These are phyloP conservation scores for Monomorium pharaonis DNA, from an alignment of 1,140 invertebrate genomes.

Conservation along the genomic window DNA sequence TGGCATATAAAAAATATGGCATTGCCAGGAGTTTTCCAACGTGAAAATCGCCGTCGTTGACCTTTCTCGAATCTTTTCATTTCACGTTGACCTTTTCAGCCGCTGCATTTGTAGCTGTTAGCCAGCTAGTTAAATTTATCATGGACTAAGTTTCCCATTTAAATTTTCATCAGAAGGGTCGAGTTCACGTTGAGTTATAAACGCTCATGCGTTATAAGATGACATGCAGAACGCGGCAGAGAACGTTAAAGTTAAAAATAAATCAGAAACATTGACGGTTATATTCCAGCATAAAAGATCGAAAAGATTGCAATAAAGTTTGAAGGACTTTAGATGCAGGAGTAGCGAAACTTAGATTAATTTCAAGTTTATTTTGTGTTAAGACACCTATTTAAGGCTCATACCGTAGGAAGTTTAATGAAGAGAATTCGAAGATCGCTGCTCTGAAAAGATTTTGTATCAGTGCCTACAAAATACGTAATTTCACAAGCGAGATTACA, in stretches of 20 bases:
- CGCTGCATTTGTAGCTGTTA: background rate
- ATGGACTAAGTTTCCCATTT: background rate
- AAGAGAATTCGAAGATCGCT: background rate
- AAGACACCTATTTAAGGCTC: background rate
- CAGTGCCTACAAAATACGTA: background rate
- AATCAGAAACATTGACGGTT: background rate
- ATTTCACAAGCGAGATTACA: background rate
- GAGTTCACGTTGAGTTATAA: background rate
- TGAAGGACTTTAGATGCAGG: no score
- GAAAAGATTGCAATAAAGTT: background rate
- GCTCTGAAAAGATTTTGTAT: background rate
- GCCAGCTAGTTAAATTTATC: background rate
- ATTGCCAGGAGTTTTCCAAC: background rate
- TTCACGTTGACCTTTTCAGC: background rate
- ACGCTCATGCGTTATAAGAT: background rate
- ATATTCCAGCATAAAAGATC: background rate
- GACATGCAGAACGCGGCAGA: background rate
- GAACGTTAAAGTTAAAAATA: background rate
- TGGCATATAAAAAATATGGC: background rate
- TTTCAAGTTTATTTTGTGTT: background rate
- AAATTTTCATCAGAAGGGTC: background rate
- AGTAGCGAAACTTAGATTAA: background rate
- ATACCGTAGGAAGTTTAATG: background rate
- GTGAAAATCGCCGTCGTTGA: slow-evolving; percentile 11
- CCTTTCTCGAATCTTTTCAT: slow-evolving; percentile 3